These are phyloP conservation scores for Lichenostomus cassidix DNA, from an alignment of 2,113 vertebrate genomes.

Conservation along the genomic window DNA sequence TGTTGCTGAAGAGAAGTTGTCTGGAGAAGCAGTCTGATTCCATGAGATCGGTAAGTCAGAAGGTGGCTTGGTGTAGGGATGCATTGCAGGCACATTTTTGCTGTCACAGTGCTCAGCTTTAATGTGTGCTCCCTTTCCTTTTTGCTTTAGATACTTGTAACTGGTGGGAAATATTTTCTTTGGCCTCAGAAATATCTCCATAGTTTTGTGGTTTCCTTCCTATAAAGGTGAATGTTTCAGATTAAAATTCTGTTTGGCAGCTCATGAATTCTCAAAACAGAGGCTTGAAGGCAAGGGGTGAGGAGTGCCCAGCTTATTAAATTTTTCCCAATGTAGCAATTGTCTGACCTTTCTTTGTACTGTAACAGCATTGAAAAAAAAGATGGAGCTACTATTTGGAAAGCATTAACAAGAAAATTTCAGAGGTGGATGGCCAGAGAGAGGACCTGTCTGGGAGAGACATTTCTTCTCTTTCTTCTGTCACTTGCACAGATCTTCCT, in stretches of 20 bases:
- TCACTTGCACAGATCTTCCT: not conserved
- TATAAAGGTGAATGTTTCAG: constrained; percentile 39
- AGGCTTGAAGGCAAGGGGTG: not conserved
- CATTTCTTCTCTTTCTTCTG: not conserved
- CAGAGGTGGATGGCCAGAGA: not conserved
- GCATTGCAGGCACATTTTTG: not conserved
- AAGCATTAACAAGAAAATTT: not conserved
- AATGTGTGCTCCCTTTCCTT: not conserved
- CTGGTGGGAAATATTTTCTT: constrained; percentile 41
- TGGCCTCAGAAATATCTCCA: constrained; percentile 27
- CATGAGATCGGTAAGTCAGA: not conserved
- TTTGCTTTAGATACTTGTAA: not conserved
- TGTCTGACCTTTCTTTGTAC: constrained; percentile 8
- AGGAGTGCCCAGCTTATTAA: not conserved
- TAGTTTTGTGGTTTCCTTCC: constrained; percentile 43
- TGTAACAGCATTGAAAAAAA: not conserved
- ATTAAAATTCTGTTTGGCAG: constrained; percentile 53
- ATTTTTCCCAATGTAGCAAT: not conserved
- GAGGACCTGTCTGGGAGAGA: not conserved
- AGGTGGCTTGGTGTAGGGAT: not conserved
- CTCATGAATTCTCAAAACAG: not conserved
- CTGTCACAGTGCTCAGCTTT: not conserved
- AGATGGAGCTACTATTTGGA: not conserved
- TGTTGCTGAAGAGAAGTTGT: not conserved
- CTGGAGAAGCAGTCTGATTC: not conserved